Evolutionary conservation across 2,113 vertebrate species (phyloP).

Genomic region (Sylvilagus bachmani): DNA sequence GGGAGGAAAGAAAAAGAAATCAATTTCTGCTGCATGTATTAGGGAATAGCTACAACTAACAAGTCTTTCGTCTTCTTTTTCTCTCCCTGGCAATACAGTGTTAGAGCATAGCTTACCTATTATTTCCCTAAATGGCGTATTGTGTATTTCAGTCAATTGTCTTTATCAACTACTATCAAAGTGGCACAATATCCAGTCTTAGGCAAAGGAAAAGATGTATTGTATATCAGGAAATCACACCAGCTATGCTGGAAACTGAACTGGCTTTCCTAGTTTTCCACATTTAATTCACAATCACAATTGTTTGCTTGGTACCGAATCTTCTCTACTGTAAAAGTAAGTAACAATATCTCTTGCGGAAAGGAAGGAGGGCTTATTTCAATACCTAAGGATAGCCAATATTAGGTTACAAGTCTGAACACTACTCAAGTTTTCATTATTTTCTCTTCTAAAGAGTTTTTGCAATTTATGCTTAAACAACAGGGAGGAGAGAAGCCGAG

Average conservation of each 20-base stretch:
- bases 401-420: constrained; percentile 56
- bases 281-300: constrained; percentile 69
- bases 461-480: constrained; percentile 59
- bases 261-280: constrained; percentile 66
- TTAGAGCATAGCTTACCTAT: constrained; percentile 53
- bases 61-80: constrained; percentile 47
- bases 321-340: constrained; percentile 63
- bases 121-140: constrained; percentile 60
- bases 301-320: constrained; percentile 57
- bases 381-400: constrained; percentile 36
- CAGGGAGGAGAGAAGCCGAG: constrained; percentile 7
- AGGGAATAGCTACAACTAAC: neutral
- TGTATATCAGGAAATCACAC: constrained; percentile 70
- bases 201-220: constrained; percentile 73
- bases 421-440: constrained; percentile 63
- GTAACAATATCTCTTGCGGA: constrained; percentile 47
- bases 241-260: constrained; percentile 56
- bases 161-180: constrained; percentile 68
- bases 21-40: neutral
- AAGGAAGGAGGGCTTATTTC: neutral
- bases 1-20: neutral
- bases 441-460: constrained; percentile 60
- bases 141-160: constrained; percentile 64
- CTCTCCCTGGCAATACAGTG: constrained; percentile 47
- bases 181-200: constrained; percentile 57